These are phyloP conservation scores for Conopomorpha cramerella DNA, from an alignment of 1,140 invertebrate species.

Conservation along the genomic window DNA sequence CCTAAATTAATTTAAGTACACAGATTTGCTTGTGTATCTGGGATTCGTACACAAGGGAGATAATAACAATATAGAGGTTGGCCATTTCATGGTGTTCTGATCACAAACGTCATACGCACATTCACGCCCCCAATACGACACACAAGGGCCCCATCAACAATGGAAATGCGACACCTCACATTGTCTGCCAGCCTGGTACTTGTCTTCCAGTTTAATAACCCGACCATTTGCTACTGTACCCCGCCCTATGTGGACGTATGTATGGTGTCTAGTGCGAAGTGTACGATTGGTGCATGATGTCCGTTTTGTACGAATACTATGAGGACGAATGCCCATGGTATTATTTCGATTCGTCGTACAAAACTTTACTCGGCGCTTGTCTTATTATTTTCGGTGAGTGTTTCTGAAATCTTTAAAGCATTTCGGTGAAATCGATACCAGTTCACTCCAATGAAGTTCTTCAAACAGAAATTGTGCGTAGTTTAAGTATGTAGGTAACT, in stretches of 20 bases:
- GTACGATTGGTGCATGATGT: conserved; percentile 27
- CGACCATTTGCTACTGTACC: conserved; percentile 36
- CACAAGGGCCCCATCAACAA: conserved; percentile 22
- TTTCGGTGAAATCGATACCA: too few relatives aligned
- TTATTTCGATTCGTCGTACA: conserved; percentile 57
- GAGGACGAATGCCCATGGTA: conserved; percentile 57
- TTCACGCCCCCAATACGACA: conserved; percentile 26
- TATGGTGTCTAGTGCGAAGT: too few relatives aligned
- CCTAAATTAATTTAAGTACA: too few relatives aligned
- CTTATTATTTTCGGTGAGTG: conserved; percentile 56
- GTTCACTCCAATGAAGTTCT: too few relatives aligned
- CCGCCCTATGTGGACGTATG: conserved; percentile 34
- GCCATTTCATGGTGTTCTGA: too few relatives aligned
- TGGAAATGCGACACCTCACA: conserved; percentile 25
- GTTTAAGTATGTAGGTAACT: too few relatives aligned
- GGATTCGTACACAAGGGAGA: too few relatives aligned
- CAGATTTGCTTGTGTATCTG: too few relatives aligned
- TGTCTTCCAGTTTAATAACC: conserved; percentile 41
- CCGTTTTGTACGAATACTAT: conserved; percentile 31
- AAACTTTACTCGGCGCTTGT: conserved; percentile 51
- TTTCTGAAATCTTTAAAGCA: background rate
- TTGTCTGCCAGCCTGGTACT: conserved; percentile 20
- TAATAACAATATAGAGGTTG: too few relatives aligned
- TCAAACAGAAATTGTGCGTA: too few relatives aligned
- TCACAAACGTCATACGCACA: too few relatives aligned